Percentiles rank a stretch among this genome's conserved stretches.
Evolutionary conservation across 2,888 invertebrate genomes (phyloP).

Genomic region (Melipona bicolor): DNA sequence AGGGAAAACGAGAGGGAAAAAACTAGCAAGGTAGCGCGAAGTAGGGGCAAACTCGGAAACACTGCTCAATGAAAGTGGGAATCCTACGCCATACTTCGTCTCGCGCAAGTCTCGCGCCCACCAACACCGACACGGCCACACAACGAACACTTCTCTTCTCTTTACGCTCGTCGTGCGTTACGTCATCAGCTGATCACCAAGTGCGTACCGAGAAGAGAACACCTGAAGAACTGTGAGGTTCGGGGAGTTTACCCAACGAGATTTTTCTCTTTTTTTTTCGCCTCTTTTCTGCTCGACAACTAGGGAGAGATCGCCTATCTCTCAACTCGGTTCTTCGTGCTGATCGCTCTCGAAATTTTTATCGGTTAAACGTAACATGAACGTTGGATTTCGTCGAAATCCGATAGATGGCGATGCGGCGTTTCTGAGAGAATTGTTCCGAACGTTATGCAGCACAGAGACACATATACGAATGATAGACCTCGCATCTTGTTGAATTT

Average conservation of each 20-base stretch:
- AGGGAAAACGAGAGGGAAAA: neutral
- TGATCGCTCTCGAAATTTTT: constrained; percentile 40
- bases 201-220: constrained; percentile 11
- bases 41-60: constrained; percentile 12
- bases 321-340: constrained; percentile 6
- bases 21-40: neutral
- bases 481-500: no score
- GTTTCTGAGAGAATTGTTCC: neutral
- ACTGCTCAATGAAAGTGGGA: constrained; percentile 63
- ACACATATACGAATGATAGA: no score
- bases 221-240: constrained; percentile 10
- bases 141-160: constrained; percentile 55
- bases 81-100: constrained; percentile 78
- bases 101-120: constrained; percentile 68
- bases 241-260: constrained; percentile 15
- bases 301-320: constrained; percentile 3
- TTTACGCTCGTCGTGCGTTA: constrained; percentile 76
- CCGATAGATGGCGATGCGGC: constrained; percentile 31
- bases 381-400: neutral
- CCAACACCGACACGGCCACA: constrained; percentile 71
- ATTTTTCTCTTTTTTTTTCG: no score
- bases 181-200: constrained; percentile 81
- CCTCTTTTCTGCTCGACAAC: constrained; percentile 3
- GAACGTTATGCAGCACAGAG: no score
- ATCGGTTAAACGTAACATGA: constrained; percentile 32